Conservation (phyloP, 2,113 vertebrate genomes). For the Engraulis encrasicolus region DNA sequence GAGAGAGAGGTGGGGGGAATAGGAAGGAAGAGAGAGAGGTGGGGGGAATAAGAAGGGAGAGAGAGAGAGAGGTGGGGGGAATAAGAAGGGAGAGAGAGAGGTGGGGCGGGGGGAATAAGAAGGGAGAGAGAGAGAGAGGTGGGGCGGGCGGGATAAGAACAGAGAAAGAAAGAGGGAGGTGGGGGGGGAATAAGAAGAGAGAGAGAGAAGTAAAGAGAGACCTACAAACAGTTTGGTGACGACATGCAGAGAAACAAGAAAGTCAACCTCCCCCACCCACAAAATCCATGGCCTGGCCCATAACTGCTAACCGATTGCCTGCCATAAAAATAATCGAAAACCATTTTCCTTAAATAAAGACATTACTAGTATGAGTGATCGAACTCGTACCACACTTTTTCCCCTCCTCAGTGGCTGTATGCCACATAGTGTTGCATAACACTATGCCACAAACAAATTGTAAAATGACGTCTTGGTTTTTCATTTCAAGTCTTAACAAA, state of each 20-base stretch:
- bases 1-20: no score
- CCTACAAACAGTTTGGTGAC: constrained; percentile 60
- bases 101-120: no score
- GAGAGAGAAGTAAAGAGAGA: no score
- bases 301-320: background rate
- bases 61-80: no score
- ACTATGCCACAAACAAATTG: background rate
- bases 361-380: constrained; percentile 6
- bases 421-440: background rate
- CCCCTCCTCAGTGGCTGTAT: background rate
- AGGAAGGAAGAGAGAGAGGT: no score
- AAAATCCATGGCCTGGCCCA: background rate
- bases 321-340: background rate
- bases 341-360: background rate
- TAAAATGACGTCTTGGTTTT: background rate
- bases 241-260: background rate
- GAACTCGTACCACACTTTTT: background rate
- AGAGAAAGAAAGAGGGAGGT: no score
- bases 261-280: background rate
- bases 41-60: no score
- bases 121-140: no score
- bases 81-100: no score
- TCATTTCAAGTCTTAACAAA: background rate
- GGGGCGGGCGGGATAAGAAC: no score
- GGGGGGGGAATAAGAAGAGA: no score